Evolutionary conservation across 2,797 vertebrate species (phyloP), one percentile per base, ranked within the genome.

Genomic region (Anolis apletophallus): DNA sequence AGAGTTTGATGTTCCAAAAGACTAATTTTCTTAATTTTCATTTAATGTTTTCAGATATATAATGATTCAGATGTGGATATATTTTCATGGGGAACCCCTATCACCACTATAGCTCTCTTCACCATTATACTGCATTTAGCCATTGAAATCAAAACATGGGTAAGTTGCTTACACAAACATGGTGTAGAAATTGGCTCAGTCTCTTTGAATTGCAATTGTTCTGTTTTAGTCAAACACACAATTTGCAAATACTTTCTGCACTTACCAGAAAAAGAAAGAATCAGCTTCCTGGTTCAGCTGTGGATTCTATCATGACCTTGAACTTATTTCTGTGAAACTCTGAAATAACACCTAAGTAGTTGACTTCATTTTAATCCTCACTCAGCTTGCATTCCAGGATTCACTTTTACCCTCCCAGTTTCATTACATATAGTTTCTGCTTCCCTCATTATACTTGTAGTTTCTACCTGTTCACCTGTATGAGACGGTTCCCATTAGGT

Each of bases 131-230:
- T 99, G 80, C 99, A 99, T 93, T 95, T 99, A 94, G 98, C 98
- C 79, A 97, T 99, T 68, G 99, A 99, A 96, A 99, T 98, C 90
- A 99, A 98, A 96, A 99, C 99, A 88, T 99, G 98, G 99, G 99
- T 99, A 95, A 98, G 97, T 32, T 87, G 46, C 19, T 46, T 81
- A 81, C 8, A 85, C 32, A 57, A 73, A 10, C 16, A 21, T n/a
- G 34, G n/a, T 64, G 23, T 13, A 17, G 16, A 2, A 76, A 13
- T 17, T 12, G 4, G 3, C 13, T 32, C 32, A 61, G n/a, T 29
- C 26, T 14, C 8, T 46, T n/a, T 50, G 12, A 34, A 6, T 1
- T 32, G 59, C 16, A 17, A 11, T 61, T 5, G 7, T 80, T 73
- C 32, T 52, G 2, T 85, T 61, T 61, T 61, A 26, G 32, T 29